A percentile compares a stretch with the other conserved stretches of the same genome.
phyloP scores from a whole-genome alignment of 1,140 invertebrate species.

The Drosophila virilis region DNA sequence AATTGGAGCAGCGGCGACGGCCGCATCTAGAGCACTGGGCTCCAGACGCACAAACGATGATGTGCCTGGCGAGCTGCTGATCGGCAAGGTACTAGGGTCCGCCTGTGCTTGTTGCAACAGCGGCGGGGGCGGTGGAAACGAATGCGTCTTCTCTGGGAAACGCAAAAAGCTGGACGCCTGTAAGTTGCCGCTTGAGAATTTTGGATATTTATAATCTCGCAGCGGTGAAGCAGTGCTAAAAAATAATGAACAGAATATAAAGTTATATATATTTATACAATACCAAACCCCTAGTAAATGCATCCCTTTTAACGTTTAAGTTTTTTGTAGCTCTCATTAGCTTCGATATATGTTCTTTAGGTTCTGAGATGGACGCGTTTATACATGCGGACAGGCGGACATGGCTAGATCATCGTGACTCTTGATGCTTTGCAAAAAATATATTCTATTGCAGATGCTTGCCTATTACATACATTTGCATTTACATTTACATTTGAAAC shows the following conservation, averaged over 20 bases:
- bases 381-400: no score
- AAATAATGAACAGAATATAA: not conserved
- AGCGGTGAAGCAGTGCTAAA: slow-evolving; percentile 60
- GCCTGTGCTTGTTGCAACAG: slow-evolving; percentile 37
- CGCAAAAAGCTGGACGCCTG: slow-evolving; percentile 70
- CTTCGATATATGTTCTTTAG: no score
- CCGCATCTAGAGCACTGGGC: slow-evolving; percentile 74
- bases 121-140: slow-evolving; percentile 71
- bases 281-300: no score
- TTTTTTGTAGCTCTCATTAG: no score
- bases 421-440: no score
- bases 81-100: slow-evolving; percentile 56
- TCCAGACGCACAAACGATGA: slow-evolving; percentile 74
- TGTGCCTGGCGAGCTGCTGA: slow-evolving; percentile 59
- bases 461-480: no score
- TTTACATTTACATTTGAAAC: no score
- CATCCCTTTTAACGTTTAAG: no score
- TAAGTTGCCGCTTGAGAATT: slow-evolving; percentile 70
- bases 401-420: no score
- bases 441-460: no score
- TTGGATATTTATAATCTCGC: slow-evolving; percentile 77
- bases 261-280: no score
- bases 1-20: slow-evolving; percentile 50
- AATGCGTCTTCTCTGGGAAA: slow-evolving; percentile 74
- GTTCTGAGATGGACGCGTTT: no score